Conservation (phyloP, 2,797 vertebrate species). For the Parauchenoglanis ngamensis region DNA sequence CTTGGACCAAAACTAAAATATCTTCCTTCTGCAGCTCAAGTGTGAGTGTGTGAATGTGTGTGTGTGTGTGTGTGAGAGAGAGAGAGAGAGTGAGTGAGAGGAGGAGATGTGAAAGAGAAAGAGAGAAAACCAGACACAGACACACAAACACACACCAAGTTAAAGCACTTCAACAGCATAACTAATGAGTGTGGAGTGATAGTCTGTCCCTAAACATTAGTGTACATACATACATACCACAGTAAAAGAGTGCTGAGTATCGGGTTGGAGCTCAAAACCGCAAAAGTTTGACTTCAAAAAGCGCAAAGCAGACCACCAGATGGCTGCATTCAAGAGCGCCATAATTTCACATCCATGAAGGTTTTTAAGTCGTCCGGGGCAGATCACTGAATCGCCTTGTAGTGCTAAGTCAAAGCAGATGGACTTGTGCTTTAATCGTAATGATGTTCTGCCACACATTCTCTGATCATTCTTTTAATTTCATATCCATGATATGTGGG, state of each 20-base stretch:
- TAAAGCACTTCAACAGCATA: slow-evolving; percentile 33
- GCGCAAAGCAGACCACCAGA: slow-evolving; percentile 79
- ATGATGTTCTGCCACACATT: not conserved
- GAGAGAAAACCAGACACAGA: slow-evolving; percentile 28
- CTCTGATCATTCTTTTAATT: not conserved
- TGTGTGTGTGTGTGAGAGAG: slow-evolving; percentile 51
- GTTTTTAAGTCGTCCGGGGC: slow-evolving; percentile 23
- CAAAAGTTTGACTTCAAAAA: slow-evolving; percentile 79
- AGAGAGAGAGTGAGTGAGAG: not conserved
- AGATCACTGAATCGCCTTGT: slow-evolving; percentile 9
- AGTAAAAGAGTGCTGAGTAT: slow-evolving; percentile 7
- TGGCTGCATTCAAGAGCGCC: slow-evolving; percentile 78
- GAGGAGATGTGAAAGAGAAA: slow-evolving; percentile 11
- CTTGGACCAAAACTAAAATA: slow-evolving; percentile 72
- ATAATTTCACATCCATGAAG: slow-evolving; percentile 55
- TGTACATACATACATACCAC: slow-evolving; percentile 14
- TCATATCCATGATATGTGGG: not conserved
- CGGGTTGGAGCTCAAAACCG: slow-evolving; percentile 17
- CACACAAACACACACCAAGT: slow-evolving; percentile 19
- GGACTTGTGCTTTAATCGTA: slow-evolving; percentile 16
- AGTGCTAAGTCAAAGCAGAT: slow-evolving; percentile 29
- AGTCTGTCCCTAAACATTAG: slow-evolving; percentile 23
- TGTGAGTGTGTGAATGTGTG: slow-evolving; percentile 32
- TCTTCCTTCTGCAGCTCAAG: slow-evolving; percentile 63
- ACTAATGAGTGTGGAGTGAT: slow-evolving; percentile 37